These are phyloP conservation scores for Hypomesus transpacificus DNA, from an alignment of 2,113 vertebrate genomes.

Conservation along the genomic window DNA sequence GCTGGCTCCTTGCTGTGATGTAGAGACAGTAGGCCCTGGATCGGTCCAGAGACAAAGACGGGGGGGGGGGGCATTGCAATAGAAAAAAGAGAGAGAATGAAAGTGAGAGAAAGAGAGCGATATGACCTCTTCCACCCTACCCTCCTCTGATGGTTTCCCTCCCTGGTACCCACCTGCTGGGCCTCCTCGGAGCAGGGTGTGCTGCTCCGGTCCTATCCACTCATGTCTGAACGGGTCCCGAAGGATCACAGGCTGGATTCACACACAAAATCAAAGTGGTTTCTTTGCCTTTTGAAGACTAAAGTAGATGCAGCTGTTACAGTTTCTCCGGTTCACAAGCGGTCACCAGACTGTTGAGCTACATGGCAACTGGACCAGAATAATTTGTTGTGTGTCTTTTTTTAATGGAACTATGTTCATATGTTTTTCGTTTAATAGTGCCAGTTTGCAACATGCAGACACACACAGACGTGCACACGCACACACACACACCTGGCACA, in stretches of 20 bases:
- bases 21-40: not conserved
- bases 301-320: not conserved
- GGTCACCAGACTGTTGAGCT: not conserved
- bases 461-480: conserved; percentile 1
- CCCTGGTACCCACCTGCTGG: not conserved
- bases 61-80: not conserved
- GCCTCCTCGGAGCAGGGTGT: conserved; percentile 6
- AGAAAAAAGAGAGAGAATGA: not conserved
- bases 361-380: not conserved
- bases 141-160: not conserved
- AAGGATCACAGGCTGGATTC: conserved; percentile 4
- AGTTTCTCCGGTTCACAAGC: not conserved
- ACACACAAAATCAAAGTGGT: not conserved
- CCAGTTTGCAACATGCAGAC: not conserved
- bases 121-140: not conserved
- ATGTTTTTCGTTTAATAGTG: no score
- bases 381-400: not conserved
- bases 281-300: not conserved
- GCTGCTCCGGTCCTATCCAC: not conserved
- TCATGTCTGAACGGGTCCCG: not conserved
- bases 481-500: conserved; percentile 35
- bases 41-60: not conserved
- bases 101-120: not conserved
- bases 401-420: no score
- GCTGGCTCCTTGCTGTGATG: not conserved